These are phyloP conservation scores for Limnephilus lunatus DNA, from an alignment of 2,888 invertebrate genomes.

Conservation along the genomic window DNA sequence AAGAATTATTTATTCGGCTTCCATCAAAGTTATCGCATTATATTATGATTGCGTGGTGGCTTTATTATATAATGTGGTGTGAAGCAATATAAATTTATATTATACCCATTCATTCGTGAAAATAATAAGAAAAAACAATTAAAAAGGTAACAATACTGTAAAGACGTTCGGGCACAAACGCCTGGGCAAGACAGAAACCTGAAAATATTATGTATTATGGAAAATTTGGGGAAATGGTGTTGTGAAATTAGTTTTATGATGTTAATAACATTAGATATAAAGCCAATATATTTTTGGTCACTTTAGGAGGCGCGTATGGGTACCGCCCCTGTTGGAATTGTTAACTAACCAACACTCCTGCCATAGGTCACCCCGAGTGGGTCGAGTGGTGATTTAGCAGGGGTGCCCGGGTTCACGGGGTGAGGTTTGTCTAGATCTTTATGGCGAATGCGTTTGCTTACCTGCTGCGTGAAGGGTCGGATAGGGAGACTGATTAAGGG, in stretches of 20 bases:
- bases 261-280: background rate
- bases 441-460: no score
- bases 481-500: no score
- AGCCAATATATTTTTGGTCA: no score
- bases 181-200: conserved; percentile 30
- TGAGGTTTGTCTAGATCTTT: no score
- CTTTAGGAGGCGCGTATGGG: no score
- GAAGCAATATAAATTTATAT: background rate
- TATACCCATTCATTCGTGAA: background rate
- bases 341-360: no score
- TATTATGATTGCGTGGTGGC: background rate
- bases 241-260: background rate
- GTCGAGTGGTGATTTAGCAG: no score
- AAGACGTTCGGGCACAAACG: background rate
- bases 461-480: no score
- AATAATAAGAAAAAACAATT: background rate
- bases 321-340: no score
- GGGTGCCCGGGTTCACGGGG: no score
- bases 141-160: background rate
- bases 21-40: background rate
- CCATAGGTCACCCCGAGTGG: no score
- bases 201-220: background rate
- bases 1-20: background rate
- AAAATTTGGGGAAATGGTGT: background rate
- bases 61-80: background rate